A percentile compares a stretch with the other conserved stretches of the same genome.
Evolutionary conservation across 2,888 invertebrate species (phyloP).

Genomic region (Lasioglossum malachurum): DNA sequence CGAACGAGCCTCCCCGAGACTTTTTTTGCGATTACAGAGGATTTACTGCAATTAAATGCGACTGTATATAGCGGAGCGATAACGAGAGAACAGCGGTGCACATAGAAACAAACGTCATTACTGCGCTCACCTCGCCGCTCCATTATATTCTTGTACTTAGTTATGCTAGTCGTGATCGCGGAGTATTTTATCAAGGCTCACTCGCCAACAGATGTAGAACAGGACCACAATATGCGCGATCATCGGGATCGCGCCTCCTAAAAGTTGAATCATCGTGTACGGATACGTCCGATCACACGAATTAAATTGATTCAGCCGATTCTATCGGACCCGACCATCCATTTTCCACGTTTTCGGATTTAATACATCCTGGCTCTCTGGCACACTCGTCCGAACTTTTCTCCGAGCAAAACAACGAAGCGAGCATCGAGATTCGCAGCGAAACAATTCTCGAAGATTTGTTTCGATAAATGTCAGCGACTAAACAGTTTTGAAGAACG

Average conservation of each 20-base stretch:
- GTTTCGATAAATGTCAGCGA: not conserved
- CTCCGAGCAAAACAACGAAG: not conserved
- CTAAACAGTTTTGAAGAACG: no score
- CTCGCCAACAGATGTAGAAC: constrained; percentile 75
- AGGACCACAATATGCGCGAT: constrained; percentile 71
- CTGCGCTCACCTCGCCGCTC: no score
- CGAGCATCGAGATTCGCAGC: not conserved
- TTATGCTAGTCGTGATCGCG: not conserved
- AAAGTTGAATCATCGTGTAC: constrained; percentile 65
- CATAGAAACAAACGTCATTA: no score
- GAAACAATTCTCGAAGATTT: not conserved
- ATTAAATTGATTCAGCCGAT: not conserved
- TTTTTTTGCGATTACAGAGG: no score
- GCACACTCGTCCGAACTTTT: not conserved
- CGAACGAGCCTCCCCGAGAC: no score
- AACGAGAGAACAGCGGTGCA: no score
- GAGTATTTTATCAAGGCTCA: constrained; percentile 61
- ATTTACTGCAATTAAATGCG: no score
- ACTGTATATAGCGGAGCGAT: no score
- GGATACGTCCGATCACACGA: not conserved
- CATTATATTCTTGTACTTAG: no score
- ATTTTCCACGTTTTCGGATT: not conserved
- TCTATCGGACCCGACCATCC: not conserved
- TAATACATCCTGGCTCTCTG: not conserved
- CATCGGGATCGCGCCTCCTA: constrained; percentile 75